phyloP scores from a whole-genome alignment of 92 coral and sea anemone species.

The Actinostola sp. region DNA sequence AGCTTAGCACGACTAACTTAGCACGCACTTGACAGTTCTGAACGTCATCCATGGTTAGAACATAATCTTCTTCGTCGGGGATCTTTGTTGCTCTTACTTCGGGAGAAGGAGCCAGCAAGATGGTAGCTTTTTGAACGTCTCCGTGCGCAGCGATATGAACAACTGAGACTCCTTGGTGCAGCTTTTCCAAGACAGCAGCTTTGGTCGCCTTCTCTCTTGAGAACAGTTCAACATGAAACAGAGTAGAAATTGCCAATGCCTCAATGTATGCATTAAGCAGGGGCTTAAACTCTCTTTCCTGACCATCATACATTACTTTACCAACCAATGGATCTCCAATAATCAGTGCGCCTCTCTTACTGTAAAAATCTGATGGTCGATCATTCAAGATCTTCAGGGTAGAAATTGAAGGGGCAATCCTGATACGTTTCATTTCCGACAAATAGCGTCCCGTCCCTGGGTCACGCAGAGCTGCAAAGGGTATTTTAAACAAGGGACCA shows the following conservation, averaged over 20 bases:
- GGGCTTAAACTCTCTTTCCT: not conserved
- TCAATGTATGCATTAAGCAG: not conserved
- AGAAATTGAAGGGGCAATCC: conserved; percentile 25
- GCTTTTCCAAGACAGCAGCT: not conserved
- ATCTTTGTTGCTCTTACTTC: not conserved
- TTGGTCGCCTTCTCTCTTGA: conserved; percentile 7
- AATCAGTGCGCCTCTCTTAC: conserved; percentile 11
- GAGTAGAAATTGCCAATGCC: not conserved
- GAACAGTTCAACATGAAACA: not conserved
- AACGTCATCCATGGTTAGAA: conserved; percentile 24
- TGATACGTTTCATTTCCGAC: conserved; percentile 10
- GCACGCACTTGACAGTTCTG: conserved; percentile 8
- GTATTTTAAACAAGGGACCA: conserved; percentile 6
- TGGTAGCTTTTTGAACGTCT: not conserved
- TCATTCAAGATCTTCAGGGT: conserved; percentile 9
- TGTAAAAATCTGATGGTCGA: not conserved
- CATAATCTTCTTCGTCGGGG: conserved; percentile 27
- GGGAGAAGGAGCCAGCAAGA: conserved; percentile 21
- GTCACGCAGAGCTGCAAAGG: conserved; percentile 28
- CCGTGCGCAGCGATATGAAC: conserved; percentile 29
- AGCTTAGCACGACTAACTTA: conserved; percentile 21
- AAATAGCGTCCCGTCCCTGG: conserved; percentile 11
- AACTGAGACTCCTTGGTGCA: conserved; percentile 11
- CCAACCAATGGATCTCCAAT: conserved; percentile 23
- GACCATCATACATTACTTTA: conserved; percentile 13